A percentile compares a stretch with the other conserved stretches of the same genome.
phyloP scores from a whole-genome alignment of 1,140 invertebrate species.

The Rhyzopertha dominica region DNA sequence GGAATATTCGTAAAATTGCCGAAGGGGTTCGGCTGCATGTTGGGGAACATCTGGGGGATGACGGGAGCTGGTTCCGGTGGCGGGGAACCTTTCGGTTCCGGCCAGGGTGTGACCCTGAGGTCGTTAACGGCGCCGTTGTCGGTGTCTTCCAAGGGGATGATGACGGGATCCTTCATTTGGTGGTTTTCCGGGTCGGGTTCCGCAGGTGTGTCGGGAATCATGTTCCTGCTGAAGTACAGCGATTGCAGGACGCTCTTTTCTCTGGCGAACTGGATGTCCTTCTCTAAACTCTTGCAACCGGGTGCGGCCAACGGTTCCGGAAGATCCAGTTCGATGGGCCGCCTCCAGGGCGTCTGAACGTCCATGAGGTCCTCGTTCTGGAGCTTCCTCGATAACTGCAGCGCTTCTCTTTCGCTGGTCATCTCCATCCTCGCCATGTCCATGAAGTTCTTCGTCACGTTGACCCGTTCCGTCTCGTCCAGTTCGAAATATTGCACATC shows the following conservation, averaged over 20 bases:
- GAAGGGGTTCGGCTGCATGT: slow-evolving; percentile 49
- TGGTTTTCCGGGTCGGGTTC: slow-evolving; percentile 82
- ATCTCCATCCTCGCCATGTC: slow-evolving; percentile 89
- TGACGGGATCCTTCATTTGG: slow-evolving; percentile 67
- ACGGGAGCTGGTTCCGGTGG: slow-evolving; percentile 39
- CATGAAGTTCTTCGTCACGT: slow-evolving; percentile 88
- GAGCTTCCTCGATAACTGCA: slow-evolving; percentile 71
- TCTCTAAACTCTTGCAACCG: slow-evolving; percentile 80
- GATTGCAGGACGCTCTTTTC: slow-evolving; percentile 80
- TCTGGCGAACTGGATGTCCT: slow-evolving; percentile 76
- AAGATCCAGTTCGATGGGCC: slow-evolving; percentile 63
- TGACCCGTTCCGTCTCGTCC: slow-evolving; percentile 90
- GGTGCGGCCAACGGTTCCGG: slow-evolving; percentile 58
- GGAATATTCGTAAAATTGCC: slow-evolving; percentile 41
- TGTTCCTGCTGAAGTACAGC: slow-evolving; percentile 76
- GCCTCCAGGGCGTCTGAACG: slow-evolving; percentile 66
- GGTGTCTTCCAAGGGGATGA: slow-evolving; percentile 84
- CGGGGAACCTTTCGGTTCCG: slow-evolving; percentile 66
- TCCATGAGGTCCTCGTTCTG: slow-evolving; percentile 74
- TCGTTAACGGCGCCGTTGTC: slow-evolving; percentile 72
- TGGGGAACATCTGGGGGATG: slow-evolving; percentile 48
- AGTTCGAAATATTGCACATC: slow-evolving; percentile 84
- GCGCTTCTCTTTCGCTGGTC: slow-evolving; percentile 74
- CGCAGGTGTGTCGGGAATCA: slow-evolving; percentile 80
- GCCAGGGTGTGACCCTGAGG: slow-evolving; percentile 69